phyloP scores from a whole-genome alignment of 2,797 vertebrate species.

The Chloroceryle inda region DNA sequence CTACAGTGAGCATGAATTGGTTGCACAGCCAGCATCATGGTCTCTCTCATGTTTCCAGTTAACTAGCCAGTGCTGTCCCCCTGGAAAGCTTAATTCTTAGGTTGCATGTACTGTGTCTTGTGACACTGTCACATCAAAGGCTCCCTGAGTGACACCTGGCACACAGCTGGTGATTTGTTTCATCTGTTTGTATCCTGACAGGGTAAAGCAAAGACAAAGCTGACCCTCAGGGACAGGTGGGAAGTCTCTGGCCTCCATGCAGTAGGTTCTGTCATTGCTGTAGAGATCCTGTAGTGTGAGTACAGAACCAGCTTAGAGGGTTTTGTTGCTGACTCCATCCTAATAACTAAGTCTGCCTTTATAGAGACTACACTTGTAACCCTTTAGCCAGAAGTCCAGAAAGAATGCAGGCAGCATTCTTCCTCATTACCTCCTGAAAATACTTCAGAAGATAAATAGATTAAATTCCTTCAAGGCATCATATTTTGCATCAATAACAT shows the following conservation, averaged over 20 bases:
- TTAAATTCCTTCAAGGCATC: neutral
- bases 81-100: neutral
- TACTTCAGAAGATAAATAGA: neutral
- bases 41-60: neutral
- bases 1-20: neutral
- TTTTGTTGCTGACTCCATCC: slow-evolving; percentile 13
- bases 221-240: neutral
- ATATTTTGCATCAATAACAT: neutral
- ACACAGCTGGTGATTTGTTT: neutral
- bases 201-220: neutral
- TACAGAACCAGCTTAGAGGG: neutral
- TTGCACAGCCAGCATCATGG: neutral
- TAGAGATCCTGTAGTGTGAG: neutral
- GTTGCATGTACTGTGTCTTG: fast-evolving
- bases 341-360: neutral
- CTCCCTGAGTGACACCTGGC: neutral
- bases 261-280: neutral
- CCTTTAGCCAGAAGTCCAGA: neutral
- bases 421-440: neutral
- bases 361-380: neutral
- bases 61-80: neutral
- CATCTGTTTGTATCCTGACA: neutral
- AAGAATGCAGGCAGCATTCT: neutral
- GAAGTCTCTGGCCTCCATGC: neutral
- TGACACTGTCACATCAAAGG: neutral